Percentiles rank a stretch among this genome's conserved stretches.
Conservation (phyloP, 2,888 invertebrate species). For the Hydriomena furcata region DNA sequence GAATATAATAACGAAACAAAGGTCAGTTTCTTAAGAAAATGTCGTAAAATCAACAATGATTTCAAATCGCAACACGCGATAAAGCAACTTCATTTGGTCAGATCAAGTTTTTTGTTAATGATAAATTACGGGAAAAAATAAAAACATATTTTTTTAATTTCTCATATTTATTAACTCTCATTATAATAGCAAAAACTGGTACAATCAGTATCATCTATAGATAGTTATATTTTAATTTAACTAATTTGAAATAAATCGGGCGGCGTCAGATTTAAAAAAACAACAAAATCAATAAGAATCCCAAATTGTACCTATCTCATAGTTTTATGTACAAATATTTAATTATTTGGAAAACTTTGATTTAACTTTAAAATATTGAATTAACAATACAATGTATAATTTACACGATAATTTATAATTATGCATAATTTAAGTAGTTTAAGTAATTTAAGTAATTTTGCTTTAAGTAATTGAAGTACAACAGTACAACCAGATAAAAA, state of each 20-base stretch:
- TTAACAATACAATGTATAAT: slow-evolving; percentile 5
- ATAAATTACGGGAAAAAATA: slow-evolving; percentile 2
- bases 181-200: slow-evolving; percentile 40
- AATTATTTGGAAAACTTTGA: slow-evolving; percentile 2
- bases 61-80: no score
- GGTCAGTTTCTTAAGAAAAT: no score
- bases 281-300: slow-evolving; percentile 12
- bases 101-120: not conserved
- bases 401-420: slow-evolving; percentile 26
- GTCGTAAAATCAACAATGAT: no score
- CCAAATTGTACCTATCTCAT: slow-evolving; percentile 4
- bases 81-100: no score
- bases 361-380: no score
- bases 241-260: slow-evolving; percentile 28
- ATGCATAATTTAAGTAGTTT: slow-evolving; percentile 21
- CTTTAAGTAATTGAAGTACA: slow-evolving; percentile 35
- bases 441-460: no score
- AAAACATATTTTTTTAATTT: slow-evolving; percentile 14
- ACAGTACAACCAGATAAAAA: slow-evolving; percentile 29
- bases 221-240: slow-evolving; percentile 31
- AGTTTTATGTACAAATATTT: slow-evolving; percentile 15
- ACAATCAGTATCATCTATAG: slow-evolving; percentile 44
- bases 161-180: slow-evolving; percentile 39
- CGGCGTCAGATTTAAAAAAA: slow-evolving; percentile 19
- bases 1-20: no score